Percentiles rank a stretch among this genome's conserved stretches.
Evolutionary conservation across 2,888 invertebrate species (phyloP).

Genomic region (Malachius bipustulatus): DNA sequence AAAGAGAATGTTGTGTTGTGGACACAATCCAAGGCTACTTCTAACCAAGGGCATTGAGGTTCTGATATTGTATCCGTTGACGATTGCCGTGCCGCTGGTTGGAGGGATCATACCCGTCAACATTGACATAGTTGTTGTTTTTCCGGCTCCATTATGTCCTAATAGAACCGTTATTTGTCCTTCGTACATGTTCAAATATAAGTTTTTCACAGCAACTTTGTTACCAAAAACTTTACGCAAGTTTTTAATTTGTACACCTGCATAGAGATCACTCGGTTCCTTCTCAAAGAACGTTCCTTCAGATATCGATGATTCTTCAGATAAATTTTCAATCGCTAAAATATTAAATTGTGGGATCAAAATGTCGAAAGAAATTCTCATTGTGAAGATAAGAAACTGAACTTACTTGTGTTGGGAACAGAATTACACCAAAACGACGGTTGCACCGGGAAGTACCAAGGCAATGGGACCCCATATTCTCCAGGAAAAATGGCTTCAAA

Average conservation of each 20-base stretch:
- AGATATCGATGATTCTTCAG: too few species aligned
- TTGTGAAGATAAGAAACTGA: too few species aligned
- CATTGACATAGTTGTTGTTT: slow-evolving; percentile 71
- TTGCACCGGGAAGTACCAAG: slow-evolving; percentile 69
- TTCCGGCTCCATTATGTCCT: slow-evolving; percentile 76
- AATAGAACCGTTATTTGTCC: slow-evolving; percentile 70
- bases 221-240: slow-evolving; percentile 46
- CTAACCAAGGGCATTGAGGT: slow-evolving; percentile 47
- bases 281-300: slow-evolving; percentile 37
- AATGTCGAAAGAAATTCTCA: too few species aligned
- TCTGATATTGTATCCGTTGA: slow-evolving; percentile 54
- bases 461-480: slow-evolving; percentile 68
- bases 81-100: slow-evolving; percentile 50
- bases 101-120: slow-evolving; percentile 30
- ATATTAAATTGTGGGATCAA: too few species aligned
- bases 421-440: slow-evolving; percentile 42
- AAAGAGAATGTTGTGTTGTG: slow-evolving; percentile 70
- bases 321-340: too few species aligned
- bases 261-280: slow-evolving; percentile 33
- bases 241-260: slow-evolving; percentile 39
- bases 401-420: neutral
- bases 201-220: slow-evolving; percentile 46
- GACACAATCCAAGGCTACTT: slow-evolving; percentile 58
- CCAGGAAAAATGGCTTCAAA: slow-evolving; percentile 80
- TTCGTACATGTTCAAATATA: slow-evolving; percentile 64